phyloP scores from a whole-genome alignment of 2,113 vertebrate species.

The Catagonus wagneri region DNA sequence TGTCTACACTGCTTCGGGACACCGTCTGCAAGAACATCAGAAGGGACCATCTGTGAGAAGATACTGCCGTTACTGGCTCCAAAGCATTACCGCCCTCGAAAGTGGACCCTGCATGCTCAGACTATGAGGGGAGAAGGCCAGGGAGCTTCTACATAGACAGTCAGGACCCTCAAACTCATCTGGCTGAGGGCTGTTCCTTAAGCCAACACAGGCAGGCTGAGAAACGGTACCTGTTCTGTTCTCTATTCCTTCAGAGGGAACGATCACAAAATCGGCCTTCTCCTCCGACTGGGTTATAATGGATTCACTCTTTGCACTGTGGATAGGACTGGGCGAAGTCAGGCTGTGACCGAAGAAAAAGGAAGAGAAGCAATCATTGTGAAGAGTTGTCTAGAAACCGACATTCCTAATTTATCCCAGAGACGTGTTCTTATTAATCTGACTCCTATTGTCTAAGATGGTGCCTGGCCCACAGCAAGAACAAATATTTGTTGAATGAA shows the following conservation, averaged over 20 bases:
- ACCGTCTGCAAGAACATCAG: background rate
- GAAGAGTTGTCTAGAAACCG: background rate
- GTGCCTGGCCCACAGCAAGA: background rate
- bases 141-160: background rate
- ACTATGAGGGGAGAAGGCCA: background rate
- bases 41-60: background rate
- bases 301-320: constrained; percentile 89
- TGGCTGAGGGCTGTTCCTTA: background rate
- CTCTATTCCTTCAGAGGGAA: constrained; percentile 85
- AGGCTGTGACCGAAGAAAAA: constrained; percentile 86
- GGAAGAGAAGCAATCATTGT: constrained; percentile 63
- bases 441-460: background rate
- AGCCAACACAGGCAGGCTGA: background rate
- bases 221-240: constrained; percentile 87
- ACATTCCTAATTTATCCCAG: constrained; percentile 31
- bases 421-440: constrained; percentile 30
- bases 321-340: constrained; percentile 91
- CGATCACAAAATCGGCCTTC: constrained; percentile 86
- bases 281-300: constrained; percentile 88
- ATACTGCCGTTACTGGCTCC: background rate
- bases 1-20: background rate
- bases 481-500: constrained; percentile 25
- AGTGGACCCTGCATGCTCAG: background rate
- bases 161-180: constrained; percentile 13
- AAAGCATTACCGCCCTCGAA: background rate